Base-by-base conservation (phyloP, 2,888 invertebrate species). In the Altica lythri region DNA sequence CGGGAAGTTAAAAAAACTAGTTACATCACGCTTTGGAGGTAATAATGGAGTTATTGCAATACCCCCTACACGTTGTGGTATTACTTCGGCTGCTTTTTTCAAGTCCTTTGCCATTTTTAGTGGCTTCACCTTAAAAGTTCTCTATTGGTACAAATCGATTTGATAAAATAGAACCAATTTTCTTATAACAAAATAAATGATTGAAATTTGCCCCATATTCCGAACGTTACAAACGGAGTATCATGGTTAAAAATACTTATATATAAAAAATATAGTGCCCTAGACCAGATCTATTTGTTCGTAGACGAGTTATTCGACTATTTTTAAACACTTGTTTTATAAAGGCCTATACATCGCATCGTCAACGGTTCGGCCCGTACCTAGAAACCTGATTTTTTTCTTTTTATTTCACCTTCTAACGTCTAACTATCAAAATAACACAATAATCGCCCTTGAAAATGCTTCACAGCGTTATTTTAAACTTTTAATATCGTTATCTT, bases 361-460 rank as follows among this genome's bases (percentile, higher is more conserved):
- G n/a, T 53, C 53, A 53, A 48, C 48, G 53, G 53, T 48, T 35
- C 47, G 53, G 53, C 53, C 53, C 53, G 48, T 53, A 53, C 53
- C 37, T 53, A 48, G 53, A 53, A 53, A 53, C 53, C 53, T 48
- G 53, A 53, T 53, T 53, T 53, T 48, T 48, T 35, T 42, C 25
- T 47, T 27, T 43, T 22, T 37, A 14, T 47, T 35, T 53, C 48
- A 37, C 43, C 53, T 46, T 53, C 43, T 53, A 53, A 53, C 53
- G 53, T 53, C 27, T 37, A 37, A 37, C n/a, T 44, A 30, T 10
- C 19, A 34, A 4, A 34, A 45, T 19, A 45, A 45, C 9, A 32
- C 22, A 34, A 45, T 13, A 32, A 19, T 34, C n/a, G 19, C 45
- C 34, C 34, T 45, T 45, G 12, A 45, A 45, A 45, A 34, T 10